These are phyloP conservation scores for Trigoniulus corallinus DNA, from an alignment of 1,140 invertebrate species.

Conservation along the genomic window DNA sequence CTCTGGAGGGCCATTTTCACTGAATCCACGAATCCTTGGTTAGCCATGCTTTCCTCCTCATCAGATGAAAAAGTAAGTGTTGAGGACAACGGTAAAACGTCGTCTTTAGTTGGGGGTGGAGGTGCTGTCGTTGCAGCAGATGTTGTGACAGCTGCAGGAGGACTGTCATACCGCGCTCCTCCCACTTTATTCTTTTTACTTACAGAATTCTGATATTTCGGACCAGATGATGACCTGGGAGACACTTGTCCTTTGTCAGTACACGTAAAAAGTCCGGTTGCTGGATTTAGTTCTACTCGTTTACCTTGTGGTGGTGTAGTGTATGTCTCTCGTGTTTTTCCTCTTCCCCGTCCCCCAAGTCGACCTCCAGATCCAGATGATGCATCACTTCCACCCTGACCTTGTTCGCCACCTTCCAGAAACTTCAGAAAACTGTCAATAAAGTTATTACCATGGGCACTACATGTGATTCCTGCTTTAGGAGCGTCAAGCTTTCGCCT, in stretches of 20 bases:
- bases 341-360: not conserved
- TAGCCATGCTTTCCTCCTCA: slow-evolving; percentile 11
- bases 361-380: not conserved
- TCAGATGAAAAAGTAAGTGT: slow-evolving; percentile 15
- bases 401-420: not conserved
- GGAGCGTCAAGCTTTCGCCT: slow-evolving; percentile 6
- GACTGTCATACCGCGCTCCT: not conserved
- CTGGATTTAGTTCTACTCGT: slow-evolving; percentile 11
- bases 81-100: slow-evolving; percentile 10
- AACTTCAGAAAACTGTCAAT: slow-evolving; percentile 14
- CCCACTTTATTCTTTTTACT: not conserved
- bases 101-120: not conserved
- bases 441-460: slow-evolving; percentile 5
- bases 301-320: slow-evolving; percentile 3
- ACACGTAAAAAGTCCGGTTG: slow-evolving; percentile 9
- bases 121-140: too few species aligned
- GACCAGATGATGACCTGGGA: not conserved
- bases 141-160: not conserved
- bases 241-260: slow-evolving; percentile 8
- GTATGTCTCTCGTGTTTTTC: slow-evolving; percentile 1
- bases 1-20: slow-evolving; percentile 13
- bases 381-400: not conserved
- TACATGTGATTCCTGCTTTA: slow-evolving; percentile 8
- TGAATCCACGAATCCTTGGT: slow-evolving; percentile 9
- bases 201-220: not conserved